Evolutionary conservation across 1,140 invertebrate species (phyloP), one percentile per base, ranked within the genome.

Genomic region (Tenebrio molitor): DNA sequence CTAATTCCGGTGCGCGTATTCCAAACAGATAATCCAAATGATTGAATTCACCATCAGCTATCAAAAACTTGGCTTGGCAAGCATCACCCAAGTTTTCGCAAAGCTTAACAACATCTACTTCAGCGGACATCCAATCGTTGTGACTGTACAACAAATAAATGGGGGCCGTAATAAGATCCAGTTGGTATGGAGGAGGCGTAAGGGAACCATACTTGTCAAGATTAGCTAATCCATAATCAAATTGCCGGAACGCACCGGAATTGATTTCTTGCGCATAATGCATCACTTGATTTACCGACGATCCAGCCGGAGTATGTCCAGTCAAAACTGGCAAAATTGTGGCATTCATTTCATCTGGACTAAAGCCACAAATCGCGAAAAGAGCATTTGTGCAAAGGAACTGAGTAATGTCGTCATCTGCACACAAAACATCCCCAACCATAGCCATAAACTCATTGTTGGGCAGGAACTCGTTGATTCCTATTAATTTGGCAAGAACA

Each of bases 241-340:
- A 93, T 72, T 89, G 86, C 42, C 84, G 83, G 74, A 91, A 91
- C 12, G 85, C 78, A 5, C 84, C 86, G 79, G 86, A 85, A 65
- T 83, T 83, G 1, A 88, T 82, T 71, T 86, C 85, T 81, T 92
- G 91, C 0, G 87, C 89, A 77, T 90, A 95, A 79, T 95, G 93
- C 3, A 92, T 84, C 3, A 96, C n/a, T 71, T 82, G 95, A 78
- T 89, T 89, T 0, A 90, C 88, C 0, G 95, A 93, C 0, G 94
- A 88, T 3, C 95, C 95, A 0, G 94, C 93, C 1, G 96, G 96
- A 2, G 89, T 89, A 81, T 97, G 92, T 6, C 89, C 88, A 1
- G 93, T 81, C 77, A 95, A 92, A 0, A 92, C 87, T 0, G 93
- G 91, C 0, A 95, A 70, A 79, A 91, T 87, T 0, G 89, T 90